Percentiles rank a stretch among this genome's conserved stretches.
phyloP scores from a whole-genome alignment of 2,888 invertebrate genomes.

The Chelonus formosanus region DNA sequence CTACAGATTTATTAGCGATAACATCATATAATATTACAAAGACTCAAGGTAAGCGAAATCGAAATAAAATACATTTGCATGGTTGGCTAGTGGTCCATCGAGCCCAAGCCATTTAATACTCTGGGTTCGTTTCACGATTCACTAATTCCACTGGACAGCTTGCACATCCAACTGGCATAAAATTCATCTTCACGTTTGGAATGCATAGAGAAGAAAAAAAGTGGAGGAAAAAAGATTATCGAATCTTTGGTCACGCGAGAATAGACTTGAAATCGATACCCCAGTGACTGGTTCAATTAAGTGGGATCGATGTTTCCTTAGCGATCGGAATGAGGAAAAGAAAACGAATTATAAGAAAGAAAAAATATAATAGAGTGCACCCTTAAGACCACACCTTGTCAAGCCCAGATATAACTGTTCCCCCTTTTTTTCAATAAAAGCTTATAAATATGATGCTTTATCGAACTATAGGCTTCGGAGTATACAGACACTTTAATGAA shows the following conservation, averaged over 20 bases:
- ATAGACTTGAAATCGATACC: slow-evolving; percentile 33
- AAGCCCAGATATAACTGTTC: slow-evolving; percentile 43
- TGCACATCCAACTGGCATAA: slow-evolving; percentile 28
- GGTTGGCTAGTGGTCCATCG: slow-evolving; percentile 19
- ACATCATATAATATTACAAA: slow-evolving; percentile 6
- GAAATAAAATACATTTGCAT: slow-evolving; percentile 22
- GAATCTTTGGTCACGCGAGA: slow-evolving; percentile 33
- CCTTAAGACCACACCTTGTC: slow-evolving; percentile 22
- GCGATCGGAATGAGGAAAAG: slow-evolving; percentile 33
- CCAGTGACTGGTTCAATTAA: slow-evolving; percentile 37
- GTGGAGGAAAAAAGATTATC: slow-evolving; percentile 4
- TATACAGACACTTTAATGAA: too few relatives aligned
- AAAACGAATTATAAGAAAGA: slow-evolving; percentile 12
- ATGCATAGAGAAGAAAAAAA: slow-evolving; percentile 17
- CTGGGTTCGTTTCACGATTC: slow-evolving; percentile 41
- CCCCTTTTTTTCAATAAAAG: slow-evolving; percentile 36
- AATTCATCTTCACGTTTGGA: slow-evolving; percentile 32
- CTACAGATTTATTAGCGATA: background rate
- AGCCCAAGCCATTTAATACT: slow-evolving; percentile 36
- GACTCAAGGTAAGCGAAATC: slow-evolving; percentile 11
- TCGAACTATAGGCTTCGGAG: too few relatives aligned
- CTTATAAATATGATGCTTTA: too few relatives aligned
- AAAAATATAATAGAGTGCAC: slow-evolving; percentile 2
- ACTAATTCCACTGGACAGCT: slow-evolving; percentile 34
- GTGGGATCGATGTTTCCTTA: slow-evolving; percentile 36